Percentiles rank a stretch among this genome's conserved stretches.
Conservation (phyloP, 1,140 invertebrate genomes). For the Drosophila prosaltans region DNA sequence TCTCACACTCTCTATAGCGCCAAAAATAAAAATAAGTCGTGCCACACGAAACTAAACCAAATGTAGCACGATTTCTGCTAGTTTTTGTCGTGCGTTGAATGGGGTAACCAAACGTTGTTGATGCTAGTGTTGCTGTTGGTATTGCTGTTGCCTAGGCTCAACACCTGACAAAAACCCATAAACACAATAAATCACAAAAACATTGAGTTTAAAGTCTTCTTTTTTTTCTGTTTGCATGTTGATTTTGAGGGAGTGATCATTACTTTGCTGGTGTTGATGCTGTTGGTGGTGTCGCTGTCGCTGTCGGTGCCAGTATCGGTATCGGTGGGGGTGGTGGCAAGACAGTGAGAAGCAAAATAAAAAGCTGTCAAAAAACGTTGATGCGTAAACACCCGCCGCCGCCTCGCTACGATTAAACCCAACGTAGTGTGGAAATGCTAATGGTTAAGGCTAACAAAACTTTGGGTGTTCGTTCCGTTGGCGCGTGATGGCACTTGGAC, state of each 20-base stretch:
- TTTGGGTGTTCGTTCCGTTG: slow-evolving; percentile 59
- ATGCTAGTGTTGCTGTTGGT: slow-evolving; percentile 17
- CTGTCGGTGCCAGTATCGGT: background rate
- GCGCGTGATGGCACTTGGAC: slow-evolving; percentile 38
- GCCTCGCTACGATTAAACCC: slow-evolving; percentile 74
- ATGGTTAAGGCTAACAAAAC: slow-evolving; percentile 68
- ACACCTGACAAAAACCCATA: slow-evolving; percentile 72
- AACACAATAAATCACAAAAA: slow-evolving; percentile 62
- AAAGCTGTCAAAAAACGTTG: slow-evolving; percentile 74
- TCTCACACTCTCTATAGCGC: slow-evolving; percentile 26
- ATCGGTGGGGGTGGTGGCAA: too few species aligned
- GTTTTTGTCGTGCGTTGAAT: slow-evolving; percentile 60
- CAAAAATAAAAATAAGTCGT: slow-evolving; percentile 47
- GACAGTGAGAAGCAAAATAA: slow-evolving; percentile 16
- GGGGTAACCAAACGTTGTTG: slow-evolving; percentile 63
- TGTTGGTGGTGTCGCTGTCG: background rate
- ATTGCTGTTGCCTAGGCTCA: slow-evolving; percentile 44
- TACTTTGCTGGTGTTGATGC: background rate
- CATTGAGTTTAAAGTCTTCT: slow-evolving; percentile 4
- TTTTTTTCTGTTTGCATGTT: slow-evolving; percentile 2
- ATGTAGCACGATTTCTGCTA: slow-evolving; percentile 66
- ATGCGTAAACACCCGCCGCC: slow-evolving; percentile 72
- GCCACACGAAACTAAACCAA: slow-evolving; percentile 74
- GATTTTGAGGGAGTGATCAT: slow-evolving; percentile 18
- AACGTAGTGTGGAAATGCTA: slow-evolving; percentile 74